Evolutionary conservation across 2,113 vertebrate genomes (phyloP).

Genomic region (Rhinoderma darwinii): DNA sequence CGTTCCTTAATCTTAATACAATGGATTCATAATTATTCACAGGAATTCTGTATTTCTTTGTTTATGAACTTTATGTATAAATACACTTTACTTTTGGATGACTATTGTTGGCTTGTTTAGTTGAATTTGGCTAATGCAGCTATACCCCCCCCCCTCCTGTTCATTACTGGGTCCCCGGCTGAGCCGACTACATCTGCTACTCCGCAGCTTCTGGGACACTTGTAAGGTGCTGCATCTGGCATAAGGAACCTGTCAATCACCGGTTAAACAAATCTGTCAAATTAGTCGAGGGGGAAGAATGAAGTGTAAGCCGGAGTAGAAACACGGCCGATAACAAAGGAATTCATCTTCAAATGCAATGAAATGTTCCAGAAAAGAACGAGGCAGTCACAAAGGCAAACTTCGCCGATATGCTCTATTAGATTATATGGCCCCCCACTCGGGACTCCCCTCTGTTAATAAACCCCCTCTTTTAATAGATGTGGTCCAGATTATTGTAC

Average conservation of each 20-base stretch:
- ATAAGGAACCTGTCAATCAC: constrained; percentile 10
- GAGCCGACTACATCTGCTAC: neutral
- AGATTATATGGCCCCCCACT: too few relatives aligned
- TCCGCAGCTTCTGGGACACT: neutral
- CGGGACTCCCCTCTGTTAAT: too few relatives aligned
- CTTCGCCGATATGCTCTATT: too few relatives aligned
- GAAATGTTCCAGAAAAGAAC: neutral
- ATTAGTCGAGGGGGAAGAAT: neutral
- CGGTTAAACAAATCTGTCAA: constrained; percentile 41
- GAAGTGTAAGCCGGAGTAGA: neutral
- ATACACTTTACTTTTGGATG: neutral
- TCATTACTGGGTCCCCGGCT: neutral
- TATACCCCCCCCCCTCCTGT: neutral
- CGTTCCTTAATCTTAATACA: neutral
- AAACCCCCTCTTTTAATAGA: too few relatives aligned
- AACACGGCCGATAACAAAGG: neutral
- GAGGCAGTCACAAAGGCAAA: too few relatives aligned
- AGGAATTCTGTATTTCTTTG: neutral
- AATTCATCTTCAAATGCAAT: neutral
- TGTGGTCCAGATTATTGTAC: too few relatives aligned
- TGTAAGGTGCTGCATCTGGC: constrained; percentile 9
- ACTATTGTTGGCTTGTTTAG: neutral
- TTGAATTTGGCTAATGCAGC: neutral
- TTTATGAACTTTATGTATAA: neutral
- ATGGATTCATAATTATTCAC: neutral